Base-by-base conservation (phyloP, 2,888 invertebrate genomes). In the Sinohyriopsis cumingii region DNA sequence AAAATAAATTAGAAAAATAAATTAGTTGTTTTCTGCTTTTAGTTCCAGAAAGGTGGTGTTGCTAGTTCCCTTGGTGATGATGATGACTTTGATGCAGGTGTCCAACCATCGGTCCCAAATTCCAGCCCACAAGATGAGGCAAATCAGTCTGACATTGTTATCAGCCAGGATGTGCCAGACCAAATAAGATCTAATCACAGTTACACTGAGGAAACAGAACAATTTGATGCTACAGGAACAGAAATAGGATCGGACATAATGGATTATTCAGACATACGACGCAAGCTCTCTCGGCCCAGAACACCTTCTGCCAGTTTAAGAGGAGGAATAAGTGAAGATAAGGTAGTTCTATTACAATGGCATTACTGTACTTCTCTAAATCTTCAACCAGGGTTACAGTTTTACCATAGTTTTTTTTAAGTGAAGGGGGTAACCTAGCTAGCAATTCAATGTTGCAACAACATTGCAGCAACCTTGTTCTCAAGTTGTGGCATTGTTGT, bases 251-350 rank as follows among this genome's bases (percentile, higher is more conserved):
- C 70, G 28, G 77, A 77, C 56, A 77, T 77, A 73, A 72, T 77
- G 69, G 77, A 77, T 62, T 77, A 75, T 55, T 72, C 73, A 22
- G 82, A 82, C 25, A 71, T 73, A 6, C 61, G 78, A 57, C 69
- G 82, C 20, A 72, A 78, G 28, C 65, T 82, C 57, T 79, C 81
- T 1, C 57, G 77, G 54, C 73, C 73, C 28, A 75, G 75, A 28
- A 79, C 79, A 25, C 73, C 76, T 3, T 73, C 69, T 7, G 75
- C 76, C 15, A 76, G 79, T 55, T 59, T 72, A 25, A 55, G 72
- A 56, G 70, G 71, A n/a, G 74, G 71, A 20, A 70, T 77, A 59
- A 72, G 76, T 25, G 75, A 76, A 20, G 69, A 76, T 57, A 76
- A 79, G 75, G 78, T 79, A 25, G 45, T 63, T 59, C 24, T 63